Evolutionary conservation across 92 coral and sea anemone species (phyloP).

Genomic region (Paragorgia papillata): DNA sequence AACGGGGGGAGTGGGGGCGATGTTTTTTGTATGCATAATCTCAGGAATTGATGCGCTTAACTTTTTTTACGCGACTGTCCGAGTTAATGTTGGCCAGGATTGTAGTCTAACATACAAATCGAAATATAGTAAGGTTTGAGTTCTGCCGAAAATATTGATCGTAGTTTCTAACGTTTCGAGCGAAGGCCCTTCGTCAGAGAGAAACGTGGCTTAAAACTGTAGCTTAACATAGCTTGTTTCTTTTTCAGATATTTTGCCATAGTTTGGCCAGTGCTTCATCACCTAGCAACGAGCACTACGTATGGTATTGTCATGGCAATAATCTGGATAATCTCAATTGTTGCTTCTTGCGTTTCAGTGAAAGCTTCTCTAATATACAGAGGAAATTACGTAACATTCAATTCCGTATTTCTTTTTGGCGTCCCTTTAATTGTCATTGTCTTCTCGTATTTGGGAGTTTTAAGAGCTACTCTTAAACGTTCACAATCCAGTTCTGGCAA

Average conservation of each 20-base stretch:
- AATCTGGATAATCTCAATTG: not conserved
- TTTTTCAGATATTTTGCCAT: constrained; percentile 32
- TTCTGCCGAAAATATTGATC: too few relatives aligned
- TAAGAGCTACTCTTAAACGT: not conserved
- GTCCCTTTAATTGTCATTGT: constrained; percentile 15
- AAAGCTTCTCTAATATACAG: not conserved
- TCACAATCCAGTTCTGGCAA: not conserved
- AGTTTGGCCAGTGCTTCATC: constrained; percentile 39
- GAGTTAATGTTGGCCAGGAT: too few relatives aligned
- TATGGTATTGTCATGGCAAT: not conserved
- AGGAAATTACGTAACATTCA: not conserved
- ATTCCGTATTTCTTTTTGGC: not conserved
- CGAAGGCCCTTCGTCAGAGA: too few relatives aligned
- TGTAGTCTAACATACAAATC: too few relatives aligned
- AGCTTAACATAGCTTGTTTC: not conserved
- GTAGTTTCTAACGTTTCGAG: too few relatives aligned
- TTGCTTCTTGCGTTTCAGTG: not conserved
- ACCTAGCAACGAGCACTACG: not conserved
- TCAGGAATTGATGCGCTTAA: too few relatives aligned
- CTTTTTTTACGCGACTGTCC: too few relatives aligned
- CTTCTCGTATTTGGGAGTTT: constrained; percentile 1
- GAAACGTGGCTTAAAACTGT: too few relatives aligned
- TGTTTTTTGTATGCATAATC: too few relatives aligned
- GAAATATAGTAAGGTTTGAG: too few relatives aligned
- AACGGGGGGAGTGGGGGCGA: too few relatives aligned